A percentile compares a stretch with the other conserved stretches of the same genome.
phyloP scores from a whole-genome alignment of 1,140 invertebrate genomes.

The Radopholus similis region DNA sequence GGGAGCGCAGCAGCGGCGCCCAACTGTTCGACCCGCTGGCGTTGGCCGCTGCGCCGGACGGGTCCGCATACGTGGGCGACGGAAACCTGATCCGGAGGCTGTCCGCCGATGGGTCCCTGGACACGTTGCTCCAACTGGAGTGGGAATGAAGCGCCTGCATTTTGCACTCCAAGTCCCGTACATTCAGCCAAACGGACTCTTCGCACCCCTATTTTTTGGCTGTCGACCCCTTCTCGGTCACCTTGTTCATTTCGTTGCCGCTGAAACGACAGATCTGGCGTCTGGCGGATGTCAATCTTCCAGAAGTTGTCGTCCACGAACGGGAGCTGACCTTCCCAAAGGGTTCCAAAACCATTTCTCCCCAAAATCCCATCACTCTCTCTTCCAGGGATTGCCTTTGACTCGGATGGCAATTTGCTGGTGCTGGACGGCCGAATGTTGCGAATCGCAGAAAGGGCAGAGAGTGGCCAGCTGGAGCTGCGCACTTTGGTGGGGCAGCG shows the following conservation, averaged over 20 bases:
- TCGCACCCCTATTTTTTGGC: conserved; percentile 8
- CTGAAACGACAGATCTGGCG: conserved; percentile 14
- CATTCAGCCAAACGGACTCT: conserved; percentile 2
- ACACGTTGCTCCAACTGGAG: conserved; percentile 83
- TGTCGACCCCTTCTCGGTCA: conserved; percentile 3
- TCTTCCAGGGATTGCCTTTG: conserved; percentile 11
- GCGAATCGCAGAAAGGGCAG: not conserved
- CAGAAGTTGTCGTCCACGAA: not conserved
- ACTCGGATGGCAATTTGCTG: conserved; percentile 6
- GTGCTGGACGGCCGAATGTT: conserved; percentile 8
- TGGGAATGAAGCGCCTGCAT: conserved; percentile 62
- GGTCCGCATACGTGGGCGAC: conserved; percentile 86
- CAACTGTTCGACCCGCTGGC: conserved; percentile 84
- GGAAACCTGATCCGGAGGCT: conserved; percentile 86
- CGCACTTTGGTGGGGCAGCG: not conserved
- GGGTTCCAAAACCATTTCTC: not conserved
- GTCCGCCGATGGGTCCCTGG: conserved; percentile 73
- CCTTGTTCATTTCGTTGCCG: conserved; percentile 7
- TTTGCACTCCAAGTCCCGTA: not conserved
- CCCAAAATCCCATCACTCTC: not conserved
- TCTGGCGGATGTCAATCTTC: not conserved
- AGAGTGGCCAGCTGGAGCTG: not conserved
- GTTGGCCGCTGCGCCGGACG: conserved; percentile 80
- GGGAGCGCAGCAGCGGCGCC: conserved; percentile 66
- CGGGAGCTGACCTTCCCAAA: not conserved